Conservation (phyloP, 2,797 vertebrate genomes). For the Passerculus sandwichensis region DNA sequence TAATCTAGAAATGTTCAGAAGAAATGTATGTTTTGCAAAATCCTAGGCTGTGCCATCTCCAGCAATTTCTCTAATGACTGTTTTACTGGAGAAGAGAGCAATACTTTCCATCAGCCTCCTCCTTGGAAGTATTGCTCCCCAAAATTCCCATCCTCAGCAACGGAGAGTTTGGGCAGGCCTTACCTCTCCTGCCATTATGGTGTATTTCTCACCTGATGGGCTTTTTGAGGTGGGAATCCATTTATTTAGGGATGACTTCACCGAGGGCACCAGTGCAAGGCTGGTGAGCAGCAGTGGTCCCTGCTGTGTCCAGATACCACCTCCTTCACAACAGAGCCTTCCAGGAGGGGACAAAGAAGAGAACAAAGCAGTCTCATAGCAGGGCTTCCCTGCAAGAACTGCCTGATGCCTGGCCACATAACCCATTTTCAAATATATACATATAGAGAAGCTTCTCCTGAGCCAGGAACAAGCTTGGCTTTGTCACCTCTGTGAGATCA, state of each 20-base stretch:
- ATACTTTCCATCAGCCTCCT: background rate
- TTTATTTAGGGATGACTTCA: background rate
- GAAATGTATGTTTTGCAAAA: background rate
- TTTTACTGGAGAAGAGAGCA: background rate
- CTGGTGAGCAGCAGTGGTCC: background rate
- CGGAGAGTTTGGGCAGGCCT: background rate
- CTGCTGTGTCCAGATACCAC: background rate
- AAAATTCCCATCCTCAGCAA: background rate
- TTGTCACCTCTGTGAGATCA: background rate
- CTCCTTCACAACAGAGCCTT: background rate
- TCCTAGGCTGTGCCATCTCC: background rate
- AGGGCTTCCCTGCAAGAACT: background rate
- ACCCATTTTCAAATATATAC: background rate
- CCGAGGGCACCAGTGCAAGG: background rate
- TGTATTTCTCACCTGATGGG: background rate
- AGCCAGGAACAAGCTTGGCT: background rate
- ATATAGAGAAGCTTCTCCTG: background rate
- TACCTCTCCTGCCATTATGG: background rate
- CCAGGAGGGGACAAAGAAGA: background rate
- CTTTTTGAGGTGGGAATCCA: background rate
- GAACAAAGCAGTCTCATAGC: fast-evolving
- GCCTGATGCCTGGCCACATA: background rate
- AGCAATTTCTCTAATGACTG: background rate
- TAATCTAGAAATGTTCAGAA: background rate
- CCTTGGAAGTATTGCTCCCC: background rate